phyloP scores from a whole-genome alignment of 2,797 vertebrate species.

The Potorous gilbertii region DNA sequence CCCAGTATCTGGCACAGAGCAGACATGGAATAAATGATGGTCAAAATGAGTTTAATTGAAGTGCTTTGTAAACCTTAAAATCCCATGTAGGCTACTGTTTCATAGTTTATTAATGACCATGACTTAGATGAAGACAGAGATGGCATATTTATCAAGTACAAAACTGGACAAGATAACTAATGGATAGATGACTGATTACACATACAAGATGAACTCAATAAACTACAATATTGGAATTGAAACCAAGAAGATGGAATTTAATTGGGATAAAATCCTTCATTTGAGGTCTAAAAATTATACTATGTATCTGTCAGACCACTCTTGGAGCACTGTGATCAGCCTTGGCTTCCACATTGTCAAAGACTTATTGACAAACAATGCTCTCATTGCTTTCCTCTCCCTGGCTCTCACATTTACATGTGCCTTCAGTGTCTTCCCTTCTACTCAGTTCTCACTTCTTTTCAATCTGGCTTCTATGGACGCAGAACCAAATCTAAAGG shows the following conservation, averaged over 20 bases:
- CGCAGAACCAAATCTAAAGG: neutral
- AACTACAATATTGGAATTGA: neutral
- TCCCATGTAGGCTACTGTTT: neutral
- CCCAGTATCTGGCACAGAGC: neutral
- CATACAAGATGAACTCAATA: neutral
- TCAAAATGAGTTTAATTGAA: neutral
- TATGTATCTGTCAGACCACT: neutral
- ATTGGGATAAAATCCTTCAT: neutral
- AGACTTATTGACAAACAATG: neutral
- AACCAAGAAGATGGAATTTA: neutral
- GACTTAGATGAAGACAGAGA: neutral
- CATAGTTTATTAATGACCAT: neutral
- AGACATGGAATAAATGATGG: neutral
- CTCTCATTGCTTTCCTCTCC: neutral
- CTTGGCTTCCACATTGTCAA: neutral
- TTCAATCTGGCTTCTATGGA: neutral
- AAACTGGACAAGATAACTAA: neutral
- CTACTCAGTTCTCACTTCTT: neutral
- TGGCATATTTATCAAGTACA: neutral
- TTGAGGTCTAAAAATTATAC: neutral
- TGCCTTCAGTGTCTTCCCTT: neutral
- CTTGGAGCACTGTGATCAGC: neutral
- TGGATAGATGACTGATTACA: neutral
- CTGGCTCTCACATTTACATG: neutral
- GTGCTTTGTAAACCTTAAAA: neutral